Percentiles rank a stretch among this genome's conserved stretches.
phyloP scores from a whole-genome alignment of 2,797 vertebrate species.

The Gallirallus australis region DNA sequence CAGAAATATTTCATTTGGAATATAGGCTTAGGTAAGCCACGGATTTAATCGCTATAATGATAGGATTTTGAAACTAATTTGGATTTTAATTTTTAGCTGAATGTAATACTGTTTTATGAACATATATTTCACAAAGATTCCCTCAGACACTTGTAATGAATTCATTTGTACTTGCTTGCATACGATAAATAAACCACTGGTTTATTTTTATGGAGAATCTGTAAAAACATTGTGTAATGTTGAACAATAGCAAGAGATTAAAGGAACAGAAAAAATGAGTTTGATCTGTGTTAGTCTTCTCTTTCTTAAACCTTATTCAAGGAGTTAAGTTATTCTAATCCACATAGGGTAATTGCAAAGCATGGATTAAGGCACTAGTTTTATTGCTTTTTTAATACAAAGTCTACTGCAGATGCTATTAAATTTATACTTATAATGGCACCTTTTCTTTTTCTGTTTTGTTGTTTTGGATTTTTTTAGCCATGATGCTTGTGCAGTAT shows the following conservation, averaged over 20 bases:
- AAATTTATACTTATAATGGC: neutral
- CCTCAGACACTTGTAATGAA: neutral
- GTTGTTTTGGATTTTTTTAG: neutral
- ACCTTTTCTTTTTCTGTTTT: neutral
- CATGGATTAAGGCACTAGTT: neutral
- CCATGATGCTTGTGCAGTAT: neutral
- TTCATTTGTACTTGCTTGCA: neutral
- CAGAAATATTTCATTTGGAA: constrained; percentile 24
- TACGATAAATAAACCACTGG: neutral
- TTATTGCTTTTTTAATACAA: constrained; percentile 12
- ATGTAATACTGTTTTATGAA: neutral
- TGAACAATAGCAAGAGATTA: neutral
- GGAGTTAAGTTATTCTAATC: neutral
- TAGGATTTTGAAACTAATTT: constrained; percentile 34
- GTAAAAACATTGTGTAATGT: neutral
- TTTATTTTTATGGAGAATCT: neutral
- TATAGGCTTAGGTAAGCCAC: neutral
- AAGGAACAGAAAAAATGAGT: neutral
- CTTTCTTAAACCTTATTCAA: neutral
- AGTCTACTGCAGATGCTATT: neutral
- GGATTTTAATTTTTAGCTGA: constrained; percentile 34
- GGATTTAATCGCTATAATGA: constrained; percentile 32
- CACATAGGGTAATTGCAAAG: neutral
- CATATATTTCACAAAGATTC: neutral
- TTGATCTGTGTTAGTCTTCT: neutral